These are phyloP conservation scores for Corythaixoides concolor DNA, from an alignment of 2,113 vertebrate genomes.

Conservation along the genomic window DNA sequence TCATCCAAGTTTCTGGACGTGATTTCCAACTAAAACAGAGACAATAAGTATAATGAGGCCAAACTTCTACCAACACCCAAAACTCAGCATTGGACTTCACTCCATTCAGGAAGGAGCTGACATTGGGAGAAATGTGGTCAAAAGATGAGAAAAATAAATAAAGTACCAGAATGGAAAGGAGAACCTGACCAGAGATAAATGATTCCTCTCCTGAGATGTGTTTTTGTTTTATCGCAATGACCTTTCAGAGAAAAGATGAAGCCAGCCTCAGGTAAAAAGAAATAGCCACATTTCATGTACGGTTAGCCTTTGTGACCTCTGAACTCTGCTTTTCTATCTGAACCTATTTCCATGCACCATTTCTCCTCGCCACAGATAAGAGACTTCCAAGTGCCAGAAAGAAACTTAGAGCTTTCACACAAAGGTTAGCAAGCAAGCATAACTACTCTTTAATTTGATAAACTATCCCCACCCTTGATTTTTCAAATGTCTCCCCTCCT, in stretches of 20 bases:
- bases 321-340: conserved; percentile 88
- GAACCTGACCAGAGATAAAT: conserved; percentile 66
- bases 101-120: background rate
- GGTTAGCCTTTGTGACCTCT: conserved; percentile 86
- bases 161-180: conserved; percentile 48
- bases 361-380: conserved; percentile 78
- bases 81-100: background rate
- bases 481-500: background rate
- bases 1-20: conserved; percentile 43
- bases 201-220: conserved; percentile 76
- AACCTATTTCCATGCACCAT: conserved; percentile 88
- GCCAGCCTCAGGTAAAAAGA: conserved; percentile 89
- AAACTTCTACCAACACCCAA: background rate
- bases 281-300: conserved; percentile 91
- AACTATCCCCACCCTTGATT: background rate
- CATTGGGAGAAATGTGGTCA: background rate
- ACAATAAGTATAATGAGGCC: background rate
- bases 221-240: conserved; percentile 86
- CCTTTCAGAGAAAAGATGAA: conserved; percentile 88
- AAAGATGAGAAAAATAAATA: conserved; percentile 61
- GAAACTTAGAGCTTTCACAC: conserved; percentile 76
- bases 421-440: conserved; percentile 56
- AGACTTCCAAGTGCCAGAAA: conserved; percentile 73
- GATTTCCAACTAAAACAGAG: conserved; percentile 28
- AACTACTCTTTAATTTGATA: conserved; percentile 50